Evolutionary conservation across 2,888 invertebrate species (phyloP).

Genomic region (Ommatoiulus sabulosus): DNA sequence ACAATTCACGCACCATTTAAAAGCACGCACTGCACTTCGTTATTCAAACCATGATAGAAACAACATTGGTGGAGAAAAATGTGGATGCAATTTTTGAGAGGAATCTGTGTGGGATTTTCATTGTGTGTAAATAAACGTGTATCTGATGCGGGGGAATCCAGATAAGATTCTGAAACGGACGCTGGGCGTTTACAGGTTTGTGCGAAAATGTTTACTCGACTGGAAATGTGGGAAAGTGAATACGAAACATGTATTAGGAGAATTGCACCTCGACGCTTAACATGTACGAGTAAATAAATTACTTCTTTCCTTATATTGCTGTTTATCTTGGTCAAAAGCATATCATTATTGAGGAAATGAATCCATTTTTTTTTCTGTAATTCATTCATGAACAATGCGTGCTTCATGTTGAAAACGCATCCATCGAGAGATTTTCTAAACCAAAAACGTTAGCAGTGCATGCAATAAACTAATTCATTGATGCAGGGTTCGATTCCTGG

Average conservation of each 20-base stretch:
- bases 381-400: no score
- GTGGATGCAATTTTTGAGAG: not conserved
- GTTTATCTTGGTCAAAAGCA: no score
- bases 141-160: not conserved
- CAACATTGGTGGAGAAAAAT: not conserved
- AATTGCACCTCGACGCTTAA: not conserved
- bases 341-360: no score
- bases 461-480: no score
- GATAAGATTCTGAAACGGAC: constrained; percentile 14
- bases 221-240: not conserved
- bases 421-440: no score
- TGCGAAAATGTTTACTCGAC: not conserved
- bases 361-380: no score
- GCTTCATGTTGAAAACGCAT: no score
- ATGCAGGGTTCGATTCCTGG: no score
- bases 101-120: constrained; percentile 39
- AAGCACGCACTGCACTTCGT: not conserved
- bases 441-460: no score
- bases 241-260: not conserved
- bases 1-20: not conserved
- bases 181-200: constrained; percentile 20
- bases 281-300: no score
- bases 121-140: constrained; percentile 27
- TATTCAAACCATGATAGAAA: not conserved
- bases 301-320: no score